Conservation (phyloP, 2,113 vertebrate species). For the Alethe diademata region DNA sequence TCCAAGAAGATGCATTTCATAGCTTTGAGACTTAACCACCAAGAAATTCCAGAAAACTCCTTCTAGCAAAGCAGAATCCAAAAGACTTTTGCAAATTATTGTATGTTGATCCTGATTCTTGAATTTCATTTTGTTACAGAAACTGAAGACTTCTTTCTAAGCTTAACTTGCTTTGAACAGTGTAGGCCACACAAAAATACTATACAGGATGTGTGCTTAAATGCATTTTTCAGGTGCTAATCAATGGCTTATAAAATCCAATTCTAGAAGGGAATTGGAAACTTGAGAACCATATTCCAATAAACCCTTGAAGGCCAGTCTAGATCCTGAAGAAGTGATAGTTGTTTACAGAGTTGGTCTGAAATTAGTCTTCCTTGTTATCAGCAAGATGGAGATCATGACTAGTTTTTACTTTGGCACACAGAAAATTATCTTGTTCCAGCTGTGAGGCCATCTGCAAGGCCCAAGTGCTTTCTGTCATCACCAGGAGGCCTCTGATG, state of each 20-base stretch:
- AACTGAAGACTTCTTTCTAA: not conserved
- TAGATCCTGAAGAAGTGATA: not conserved
- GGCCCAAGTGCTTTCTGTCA: slow-evolving; percentile 6
- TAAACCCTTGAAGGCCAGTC: not conserved
- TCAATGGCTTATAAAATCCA: slow-evolving; percentile 41
- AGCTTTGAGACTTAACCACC: not conserved
- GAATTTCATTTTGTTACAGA: not conserved
- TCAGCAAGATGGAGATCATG: not conserved
- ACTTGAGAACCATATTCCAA: not conserved
- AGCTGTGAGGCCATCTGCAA: not conserved
- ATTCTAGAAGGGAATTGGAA: not conserved
- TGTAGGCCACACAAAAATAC: not conserved
- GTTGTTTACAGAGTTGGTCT: slow-evolving; percentile 7
- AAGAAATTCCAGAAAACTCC: not conserved
- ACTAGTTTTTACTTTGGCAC: slow-evolving; percentile 48
- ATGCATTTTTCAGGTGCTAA: slow-evolving; percentile 11
- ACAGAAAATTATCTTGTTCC: not conserved
- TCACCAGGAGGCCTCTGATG: not conserved
- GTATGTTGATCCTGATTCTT: not conserved
- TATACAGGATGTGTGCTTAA: not conserved
- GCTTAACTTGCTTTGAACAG: slow-evolving; percentile 3
- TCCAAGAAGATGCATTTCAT: not conserved
- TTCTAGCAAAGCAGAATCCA: slow-evolving; percentile 1
- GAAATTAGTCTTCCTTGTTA: slow-evolving; percentile 41
- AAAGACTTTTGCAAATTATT: not conserved